A percentile compares a stretch with the other conserved stretches of the same genome.
These are phyloP conservation scores for Stichodactyla helianthus DNA, from an alignment of 64 coral and sea anemone species.

Conservation along the genomic window DNA sequence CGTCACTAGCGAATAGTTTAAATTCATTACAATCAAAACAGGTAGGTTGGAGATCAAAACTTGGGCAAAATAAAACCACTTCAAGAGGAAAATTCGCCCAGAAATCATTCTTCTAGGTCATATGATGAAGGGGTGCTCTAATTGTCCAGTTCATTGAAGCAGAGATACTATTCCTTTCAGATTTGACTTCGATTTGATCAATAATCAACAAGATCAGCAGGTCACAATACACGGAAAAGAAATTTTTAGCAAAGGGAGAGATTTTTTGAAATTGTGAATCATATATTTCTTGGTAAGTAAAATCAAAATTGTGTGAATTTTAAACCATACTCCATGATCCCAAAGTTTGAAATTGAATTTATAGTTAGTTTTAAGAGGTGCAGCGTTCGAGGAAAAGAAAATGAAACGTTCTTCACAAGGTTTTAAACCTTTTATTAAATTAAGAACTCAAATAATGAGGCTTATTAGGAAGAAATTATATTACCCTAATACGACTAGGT, in stretches of 20 bases:
- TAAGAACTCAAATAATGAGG: too few relatives aligned
- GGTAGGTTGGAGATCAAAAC: not conserved
- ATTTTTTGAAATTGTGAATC: not conserved
- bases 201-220: not conserved
- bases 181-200: not conserved
- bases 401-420: not conserved
- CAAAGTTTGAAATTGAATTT: not conserved
- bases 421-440: not conserved
- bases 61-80: not conserved
- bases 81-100: not conserved
- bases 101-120: not conserved
- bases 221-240: not conserved
- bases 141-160: constrained; percentile 5
- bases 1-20: not conserved
- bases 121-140: not conserved
- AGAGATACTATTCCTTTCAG: not conserved
- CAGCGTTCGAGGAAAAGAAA: not conserved
- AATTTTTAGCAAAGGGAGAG: not conserved
- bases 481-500: too few relatives aligned
- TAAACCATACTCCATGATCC: not conserved
- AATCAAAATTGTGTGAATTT: not conserved
- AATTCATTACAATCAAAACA: not conserved
- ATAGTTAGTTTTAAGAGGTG: not conserved
- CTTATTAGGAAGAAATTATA: too few relatives aligned
- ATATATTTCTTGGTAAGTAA: not conserved